Conservation (phyloP, 2,113 vertebrate genomes). For the Psittacula cyanocephala region DNA sequence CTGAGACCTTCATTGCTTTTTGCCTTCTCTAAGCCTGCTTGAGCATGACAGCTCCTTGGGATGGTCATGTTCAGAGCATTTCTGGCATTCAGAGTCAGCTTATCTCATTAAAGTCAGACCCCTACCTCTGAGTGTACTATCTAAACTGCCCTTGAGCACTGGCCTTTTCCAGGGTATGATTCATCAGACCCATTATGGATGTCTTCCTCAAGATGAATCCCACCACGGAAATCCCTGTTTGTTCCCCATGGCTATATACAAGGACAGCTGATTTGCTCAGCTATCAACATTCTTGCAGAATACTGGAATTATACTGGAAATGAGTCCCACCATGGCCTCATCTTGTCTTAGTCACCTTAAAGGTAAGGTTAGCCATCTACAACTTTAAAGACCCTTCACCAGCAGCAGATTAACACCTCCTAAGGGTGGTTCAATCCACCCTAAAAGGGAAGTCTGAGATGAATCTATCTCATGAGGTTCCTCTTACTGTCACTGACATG, state of each 20-base stretch:
- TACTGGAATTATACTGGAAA: not conserved
- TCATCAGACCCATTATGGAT: not conserved
- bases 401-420: not conserved
- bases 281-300: not conserved
- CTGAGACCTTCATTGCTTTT: not conserved
- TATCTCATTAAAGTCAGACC: not conserved
- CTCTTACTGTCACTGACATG: not conserved
- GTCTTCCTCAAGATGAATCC: not conserved
- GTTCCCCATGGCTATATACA: not conserved
- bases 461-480: not conserved
- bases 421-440: not conserved
- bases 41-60: not conserved
- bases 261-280: not conserved
- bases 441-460: not conserved
- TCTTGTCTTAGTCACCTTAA: not conserved
- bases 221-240: not conserved
- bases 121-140: not conserved
- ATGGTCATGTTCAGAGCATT: not conserved
- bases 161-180: not conserved
- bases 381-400: not conserved
- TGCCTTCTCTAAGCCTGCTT: not conserved
- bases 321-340: not conserved
- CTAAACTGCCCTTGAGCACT: not conserved
- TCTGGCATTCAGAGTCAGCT: not conserved
- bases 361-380: not conserved